Conservation (phyloP, 2,888 invertebrate genomes). For the Eumacrocentrus americanus region DNA sequence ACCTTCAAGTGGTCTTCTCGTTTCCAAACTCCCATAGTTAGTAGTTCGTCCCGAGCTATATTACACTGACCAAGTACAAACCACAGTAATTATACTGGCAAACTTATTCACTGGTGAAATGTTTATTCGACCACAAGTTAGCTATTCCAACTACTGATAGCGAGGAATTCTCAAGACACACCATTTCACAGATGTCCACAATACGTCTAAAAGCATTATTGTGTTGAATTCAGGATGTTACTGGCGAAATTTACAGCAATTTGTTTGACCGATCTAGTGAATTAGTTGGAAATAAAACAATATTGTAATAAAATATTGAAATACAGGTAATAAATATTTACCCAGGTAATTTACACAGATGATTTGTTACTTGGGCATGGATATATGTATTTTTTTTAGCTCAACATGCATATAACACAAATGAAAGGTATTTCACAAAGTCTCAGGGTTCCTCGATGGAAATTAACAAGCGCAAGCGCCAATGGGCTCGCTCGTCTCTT, state of each 20-base stretch:
- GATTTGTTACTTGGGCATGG: too few relatives aligned
- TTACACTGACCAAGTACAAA: slow-evolving; percentile 20
- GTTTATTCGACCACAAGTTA: slow-evolving; percentile 36
- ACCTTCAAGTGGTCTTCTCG: slow-evolving; percentile 6
- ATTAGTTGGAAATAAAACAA: too few relatives aligned
- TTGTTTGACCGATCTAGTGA: too few relatives aligned
- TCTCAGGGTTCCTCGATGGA: neutral
- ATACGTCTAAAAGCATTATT: too few relatives aligned
- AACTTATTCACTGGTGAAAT: slow-evolving; percentile 35
- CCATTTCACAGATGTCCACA: neutral
- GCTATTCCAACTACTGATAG: slow-evolving; percentile 21
- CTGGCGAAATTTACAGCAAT: too few relatives aligned
- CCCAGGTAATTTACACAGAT: too few relatives aligned
- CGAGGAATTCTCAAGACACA: neutral
- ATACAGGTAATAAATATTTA: too few relatives aligned
- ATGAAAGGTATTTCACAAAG: neutral
- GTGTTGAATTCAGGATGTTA: too few relatives aligned
- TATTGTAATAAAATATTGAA: too few relatives aligned
- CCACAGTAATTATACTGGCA: slow-evolving; percentile 31
- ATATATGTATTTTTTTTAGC: too few relatives aligned
- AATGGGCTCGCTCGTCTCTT: neutral
- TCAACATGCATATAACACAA: too few relatives aligned
- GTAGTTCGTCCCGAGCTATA: slow-evolving; percentile 20
- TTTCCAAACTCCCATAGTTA: slow-evolving; percentile 19
- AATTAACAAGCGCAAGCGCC: neutral